Evolutionary conservation across 2,797 vertebrate species (phyloP).

Genomic region (Anniella stebbinsi): DNA sequence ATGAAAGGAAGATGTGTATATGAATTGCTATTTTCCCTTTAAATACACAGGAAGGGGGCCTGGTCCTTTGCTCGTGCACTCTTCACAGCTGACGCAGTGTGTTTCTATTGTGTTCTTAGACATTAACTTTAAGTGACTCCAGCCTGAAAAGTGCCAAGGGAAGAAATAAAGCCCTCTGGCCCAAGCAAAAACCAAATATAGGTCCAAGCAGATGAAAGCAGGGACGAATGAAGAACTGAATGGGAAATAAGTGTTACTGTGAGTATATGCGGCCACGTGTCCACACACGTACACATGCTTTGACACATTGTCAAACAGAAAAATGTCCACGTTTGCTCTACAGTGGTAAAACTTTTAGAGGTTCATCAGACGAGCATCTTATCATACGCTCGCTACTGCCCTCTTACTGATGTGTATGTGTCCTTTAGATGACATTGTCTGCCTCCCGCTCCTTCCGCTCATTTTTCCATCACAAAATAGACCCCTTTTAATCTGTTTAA

Average conservation of each 20-base stretch:
- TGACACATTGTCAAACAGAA: not conserved
- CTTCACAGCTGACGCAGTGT: not conserved
- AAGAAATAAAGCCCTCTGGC: not conserved
- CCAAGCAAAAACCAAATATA: not conserved
- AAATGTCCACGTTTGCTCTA: not conserved
- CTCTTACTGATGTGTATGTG: too few species aligned
- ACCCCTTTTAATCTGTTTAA: too few species aligned
- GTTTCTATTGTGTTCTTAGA: not conserved
- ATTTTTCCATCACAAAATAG: too few species aligned
- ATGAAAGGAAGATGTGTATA: not conserved
- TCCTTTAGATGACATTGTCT: too few species aligned
- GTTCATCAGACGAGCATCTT: too few species aligned
- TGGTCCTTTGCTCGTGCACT: not conserved
- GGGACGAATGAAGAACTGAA: too few species aligned
- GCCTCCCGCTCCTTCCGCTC: too few species aligned
- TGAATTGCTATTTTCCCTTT: not conserved
- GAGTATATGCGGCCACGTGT: not conserved
- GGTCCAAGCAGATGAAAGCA: not conserved
- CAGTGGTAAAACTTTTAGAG: not conserved
- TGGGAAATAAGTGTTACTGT: not conserved
- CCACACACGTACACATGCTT: not conserved
- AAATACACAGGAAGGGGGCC: not conserved
- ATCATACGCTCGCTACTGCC: too few species aligned
- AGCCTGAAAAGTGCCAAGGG: not conserved
- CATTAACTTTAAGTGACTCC: not conserved